Evolutionary conservation across 2,113 vertebrate species (phyloP), one percentile per base, ranked within the genome.

Genomic region (Phycodurus eques): DNA sequence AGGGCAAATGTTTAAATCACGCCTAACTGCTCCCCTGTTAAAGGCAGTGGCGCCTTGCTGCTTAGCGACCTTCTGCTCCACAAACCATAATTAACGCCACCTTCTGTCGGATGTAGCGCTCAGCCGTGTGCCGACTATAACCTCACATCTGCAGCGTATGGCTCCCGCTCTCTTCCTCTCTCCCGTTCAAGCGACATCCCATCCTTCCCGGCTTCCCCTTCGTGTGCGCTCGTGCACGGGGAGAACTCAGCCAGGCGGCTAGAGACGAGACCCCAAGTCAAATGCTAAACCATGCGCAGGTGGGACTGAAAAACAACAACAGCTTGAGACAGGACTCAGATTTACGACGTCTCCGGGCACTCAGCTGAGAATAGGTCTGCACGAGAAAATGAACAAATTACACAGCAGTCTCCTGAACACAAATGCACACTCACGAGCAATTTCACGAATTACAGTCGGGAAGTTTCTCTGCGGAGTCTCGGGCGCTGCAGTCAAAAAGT

Each of bases 261-360:
- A 82, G 68, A 88, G 84, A 88, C 84, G 87, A 88, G 85, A 82
- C 84, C 83, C 78, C 85, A 82, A 81, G 90, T 92, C 92, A 92
- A 92, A 92, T 92, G 90, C 90, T 91, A 91, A 93, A 93, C 89
- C 91, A 92, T 89, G 84, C 90, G 88, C 91, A 92, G 91, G 92
- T 93, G 91, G 91, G 91, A 92, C 85, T 74, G 81, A 89, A 91
- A 61, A 92, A 92, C 88, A 92, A 92, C 91, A 92, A 90, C 89
- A 85, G 82, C 77, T 77, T 49, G 81, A 92, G 91, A 92, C 92
- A 90, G 88, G 85, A 85, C 76, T 72, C 85, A 89, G 92, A 93
- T 93, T 93, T 93, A 93, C 77, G 85, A 89, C 59, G 39, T 79
- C 87, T 88, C 67, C 61, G 81, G 88, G 89, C 92, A 90, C 91